Percentiles rank a stretch among this genome's conserved stretches.
Evolutionary conservation across 2,113 vertebrate genomes (phyloP).

Genomic region (Hyaena hyaena): DNA sequence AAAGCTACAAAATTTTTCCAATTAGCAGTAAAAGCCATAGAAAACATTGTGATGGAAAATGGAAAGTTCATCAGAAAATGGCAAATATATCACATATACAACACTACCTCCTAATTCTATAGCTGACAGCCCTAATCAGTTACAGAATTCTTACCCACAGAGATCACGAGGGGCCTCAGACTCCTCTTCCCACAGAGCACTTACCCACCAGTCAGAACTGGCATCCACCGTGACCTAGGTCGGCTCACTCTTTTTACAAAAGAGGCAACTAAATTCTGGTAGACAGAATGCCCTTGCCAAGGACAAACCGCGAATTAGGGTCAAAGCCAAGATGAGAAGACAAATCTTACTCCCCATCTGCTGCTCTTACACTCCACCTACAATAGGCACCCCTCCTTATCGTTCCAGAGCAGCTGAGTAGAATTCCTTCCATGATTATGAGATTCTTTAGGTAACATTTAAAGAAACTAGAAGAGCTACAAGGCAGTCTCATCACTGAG

Average conservation of each 20-base stretch:
- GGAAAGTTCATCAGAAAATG: neutral
- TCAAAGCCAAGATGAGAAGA: neutral
- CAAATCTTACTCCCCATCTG: neutral
- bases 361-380: neutral
- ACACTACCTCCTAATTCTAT: neutral
- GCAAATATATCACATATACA: neutral
- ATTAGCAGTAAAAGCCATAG: slow-evolving; percentile 44
- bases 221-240: neutral
- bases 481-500: fast-evolving
- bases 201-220: neutral
- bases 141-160: neutral
- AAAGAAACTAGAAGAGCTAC: neutral
- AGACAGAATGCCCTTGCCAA: neutral
- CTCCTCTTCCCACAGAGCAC: neutral
- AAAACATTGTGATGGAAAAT: neutral
- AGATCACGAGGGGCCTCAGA: neutral
- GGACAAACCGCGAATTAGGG: neutral
- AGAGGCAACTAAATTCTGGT: neutral
- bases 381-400: neutral
- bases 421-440: neutral
- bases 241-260: neutral
- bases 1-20: slow-evolving; percentile 41
- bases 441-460: neutral
- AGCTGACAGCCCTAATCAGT: neutral
- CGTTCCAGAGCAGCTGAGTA: neutral